These are phyloP conservation scores for Mesembrinibis cayennensis DNA, from an alignment of 2,113 vertebrate genomes.

Conservation along the genomic window DNA sequence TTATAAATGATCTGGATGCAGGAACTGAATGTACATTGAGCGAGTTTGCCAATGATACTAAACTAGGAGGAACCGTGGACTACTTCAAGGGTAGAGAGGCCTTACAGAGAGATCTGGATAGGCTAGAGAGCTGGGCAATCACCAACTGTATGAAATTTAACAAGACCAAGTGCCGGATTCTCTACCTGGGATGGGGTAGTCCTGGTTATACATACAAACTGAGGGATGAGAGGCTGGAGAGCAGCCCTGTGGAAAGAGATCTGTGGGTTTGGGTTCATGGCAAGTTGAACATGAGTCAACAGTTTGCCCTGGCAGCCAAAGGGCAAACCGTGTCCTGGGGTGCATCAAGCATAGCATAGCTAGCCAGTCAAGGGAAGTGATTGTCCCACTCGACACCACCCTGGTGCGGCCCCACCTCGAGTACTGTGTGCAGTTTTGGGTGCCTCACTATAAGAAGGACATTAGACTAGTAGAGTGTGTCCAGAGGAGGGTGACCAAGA, in stretches of 20 bases:
- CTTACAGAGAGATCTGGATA: neutral
- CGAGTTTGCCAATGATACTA: neutral
- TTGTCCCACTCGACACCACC: neutral
- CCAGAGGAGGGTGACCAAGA: neutral
- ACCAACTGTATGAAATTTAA: no score
- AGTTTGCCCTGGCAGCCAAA: neutral
- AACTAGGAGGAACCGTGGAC: neutral
- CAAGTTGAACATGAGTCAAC: neutral
- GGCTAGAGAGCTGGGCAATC: neutral
- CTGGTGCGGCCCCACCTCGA: neutral
- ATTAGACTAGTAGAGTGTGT: no score
- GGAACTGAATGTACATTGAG: neutral
- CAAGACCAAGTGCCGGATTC: neutral
- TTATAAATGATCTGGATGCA: neutral
- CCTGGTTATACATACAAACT: neutral
- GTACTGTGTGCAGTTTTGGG: neutral
- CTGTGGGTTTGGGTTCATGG: neutral
- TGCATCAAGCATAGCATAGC: neutral
- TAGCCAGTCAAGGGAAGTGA: rapidly evolving
- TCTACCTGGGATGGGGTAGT: neutral
- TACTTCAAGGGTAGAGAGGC: neutral
- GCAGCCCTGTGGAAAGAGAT: neutral
- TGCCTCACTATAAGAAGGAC: no score
- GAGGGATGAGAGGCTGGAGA: neutral
- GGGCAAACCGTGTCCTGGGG: neutral